A percentile compares a stretch with the other conserved stretches of the same genome.
phyloP scores from a whole-genome alignment of 1,140 invertebrate genomes.

The Dendroctonus ponderosae region DNA sequence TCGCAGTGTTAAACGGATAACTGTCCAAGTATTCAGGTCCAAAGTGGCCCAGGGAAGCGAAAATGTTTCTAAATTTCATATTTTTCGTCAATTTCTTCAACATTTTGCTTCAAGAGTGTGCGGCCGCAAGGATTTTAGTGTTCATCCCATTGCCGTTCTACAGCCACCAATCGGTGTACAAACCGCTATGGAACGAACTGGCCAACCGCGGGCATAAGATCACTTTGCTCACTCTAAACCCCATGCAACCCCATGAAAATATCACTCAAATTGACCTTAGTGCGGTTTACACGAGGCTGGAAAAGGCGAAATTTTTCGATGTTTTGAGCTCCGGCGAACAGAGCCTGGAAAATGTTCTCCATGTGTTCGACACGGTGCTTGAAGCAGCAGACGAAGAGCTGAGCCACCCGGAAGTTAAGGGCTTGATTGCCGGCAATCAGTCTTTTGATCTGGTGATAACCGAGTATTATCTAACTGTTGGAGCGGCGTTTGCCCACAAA shows the following conservation, averaged over 20 bases:
- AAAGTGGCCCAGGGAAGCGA: no score
- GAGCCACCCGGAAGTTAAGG: not conserved
- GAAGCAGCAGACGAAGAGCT: not conserved
- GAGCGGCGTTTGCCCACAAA: slow-evolving; percentile 1
- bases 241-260: slow-evolving; percentile 10
- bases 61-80: no score
- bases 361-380: not conserved
- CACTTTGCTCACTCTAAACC: slow-evolving; percentile 30
- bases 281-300: not conserved
- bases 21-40: no score
- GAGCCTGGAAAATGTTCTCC: not conserved
- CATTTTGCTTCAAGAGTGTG: no score
- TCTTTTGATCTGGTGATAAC: slow-evolving; percentile 22
- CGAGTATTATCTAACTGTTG: slow-evolving; percentile 1
- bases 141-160: slow-evolving; percentile 48
- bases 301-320: slow-evolving; percentile 1
- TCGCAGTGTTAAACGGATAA: no score
- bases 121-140: slow-evolving; percentile 42
- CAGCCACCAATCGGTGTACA: slow-evolving; percentile 49
- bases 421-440: not conserved
- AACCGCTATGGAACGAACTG: slow-evolving; percentile 47
- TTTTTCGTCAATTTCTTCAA: no score
- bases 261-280: slow-evolving; percentile 8
- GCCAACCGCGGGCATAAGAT: slow-evolving; percentile 46
- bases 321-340: not conserved